Evolutionary conservation across 35 echinoderm and acorn worm species (phyloP).

Genomic region (Stichopus chloronotus): DNA sequence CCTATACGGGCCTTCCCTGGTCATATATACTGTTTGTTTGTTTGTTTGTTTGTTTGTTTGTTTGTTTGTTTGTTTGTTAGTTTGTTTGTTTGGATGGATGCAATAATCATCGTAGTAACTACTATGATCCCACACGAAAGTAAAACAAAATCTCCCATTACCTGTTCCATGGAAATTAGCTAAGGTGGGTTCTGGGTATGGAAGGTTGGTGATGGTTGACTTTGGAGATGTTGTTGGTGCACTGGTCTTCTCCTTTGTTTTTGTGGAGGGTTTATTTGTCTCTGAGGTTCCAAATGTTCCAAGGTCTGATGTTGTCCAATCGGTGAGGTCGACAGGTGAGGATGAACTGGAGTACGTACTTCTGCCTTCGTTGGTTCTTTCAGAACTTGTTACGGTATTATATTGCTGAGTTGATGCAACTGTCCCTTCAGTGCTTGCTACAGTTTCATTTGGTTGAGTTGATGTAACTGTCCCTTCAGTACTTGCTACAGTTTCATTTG

Average conservation of each 20-base stretch:
- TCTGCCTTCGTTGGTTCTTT: background rate
- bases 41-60: too few species aligned
- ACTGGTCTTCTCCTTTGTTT: background rate
- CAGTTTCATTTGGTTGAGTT: too few species aligned
- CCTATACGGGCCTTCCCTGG: too few species aligned
- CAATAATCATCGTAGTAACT: too few species aligned
- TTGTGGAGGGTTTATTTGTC: background rate
- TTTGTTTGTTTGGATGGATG: too few species aligned
- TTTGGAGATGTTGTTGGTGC: background rate
- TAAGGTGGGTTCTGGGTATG: background rate
- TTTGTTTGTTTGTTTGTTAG: too few species aligned
- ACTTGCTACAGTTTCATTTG: too few species aligned
- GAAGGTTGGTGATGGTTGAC: background rate
- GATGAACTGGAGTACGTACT: background rate
- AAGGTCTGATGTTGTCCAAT: background rate
- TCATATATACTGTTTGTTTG: too few species aligned
- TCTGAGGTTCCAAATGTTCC: background rate
- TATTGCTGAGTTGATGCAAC: background rate
- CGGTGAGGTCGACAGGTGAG: background rate
- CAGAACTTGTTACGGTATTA: background rate
- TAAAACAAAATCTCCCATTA: background rate
- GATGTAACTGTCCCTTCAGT: too few species aligned
- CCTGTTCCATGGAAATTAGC: background rate
- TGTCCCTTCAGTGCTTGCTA: too few species aligned
- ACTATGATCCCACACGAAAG: background rate